Evolutionary conservation across 2,888 invertebrate species (phyloP), one percentile per base, ranked within the genome.

Genomic region (Tricholauxania praeusta): DNA sequence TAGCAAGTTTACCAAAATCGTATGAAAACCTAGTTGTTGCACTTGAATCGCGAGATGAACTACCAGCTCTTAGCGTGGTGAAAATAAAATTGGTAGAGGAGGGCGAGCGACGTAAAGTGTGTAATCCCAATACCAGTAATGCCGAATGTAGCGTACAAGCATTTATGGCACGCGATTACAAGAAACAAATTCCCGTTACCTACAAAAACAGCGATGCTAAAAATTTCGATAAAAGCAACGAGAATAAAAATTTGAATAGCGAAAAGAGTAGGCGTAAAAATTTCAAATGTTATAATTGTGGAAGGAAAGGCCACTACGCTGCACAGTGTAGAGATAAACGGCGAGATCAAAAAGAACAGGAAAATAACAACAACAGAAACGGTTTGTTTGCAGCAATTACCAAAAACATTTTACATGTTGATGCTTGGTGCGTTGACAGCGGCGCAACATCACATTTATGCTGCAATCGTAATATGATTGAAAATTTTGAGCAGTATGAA

Each of bases 381-480:
- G 57, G 73, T 47, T 55, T 72, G 19, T 72, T 67, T 53, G 67
- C 67, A 8, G 39, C 73, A 10, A 48, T 70, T 4, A 60, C 47
- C 48, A 60, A 59, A 14, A n/a, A 53, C 53, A 60, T 39, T 17
- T 32, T 69, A 17, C 28, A 59, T 64, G 0, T 5, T 14, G 17
- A 53, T n/a, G 49, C 28, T 49, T 75, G 75, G 73, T 75, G 73
- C 32, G 39, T 72, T 6, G 75, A 73, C 19, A 75, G 67, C 62
- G 73, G 73, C 10, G 73, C 73, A 15, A 66, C 72, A 6, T 69
- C 74, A 15, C 71, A 74, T 65, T 62, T 75, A n/a, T 74, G 72
- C 22, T 74, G 68, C 60, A 48, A 72, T 22, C 70, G 68, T 8
- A 52, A 71, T 1, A 64, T 72, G 64, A 72, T 72, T 48, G 53